These are phyloP conservation scores for Tenebrio molitor DNA, from an alignment of 1,140 invertebrate species.

Conservation along the genomic window DNA sequence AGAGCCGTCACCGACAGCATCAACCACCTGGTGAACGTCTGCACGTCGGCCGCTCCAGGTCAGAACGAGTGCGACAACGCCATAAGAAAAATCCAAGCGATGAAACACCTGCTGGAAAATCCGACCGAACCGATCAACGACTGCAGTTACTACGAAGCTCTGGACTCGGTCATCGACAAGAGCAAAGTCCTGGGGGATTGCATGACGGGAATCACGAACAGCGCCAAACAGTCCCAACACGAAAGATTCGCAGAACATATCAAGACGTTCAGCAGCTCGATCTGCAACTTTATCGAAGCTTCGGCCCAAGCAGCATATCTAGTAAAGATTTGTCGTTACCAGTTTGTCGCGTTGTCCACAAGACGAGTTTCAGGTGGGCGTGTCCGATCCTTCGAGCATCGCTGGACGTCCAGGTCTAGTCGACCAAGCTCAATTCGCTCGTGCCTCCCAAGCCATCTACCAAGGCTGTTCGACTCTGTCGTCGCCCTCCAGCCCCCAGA, in stretches of 20 bases:
- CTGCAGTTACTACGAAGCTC: constrained; percentile 93
- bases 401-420: constrained; percentile 92
- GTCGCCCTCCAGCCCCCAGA: constrained; percentile 83
- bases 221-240: constrained; percentile 90
- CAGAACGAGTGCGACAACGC: constrained; percentile 98
- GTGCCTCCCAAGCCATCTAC: constrained; percentile 91
- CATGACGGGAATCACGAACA: constrained; percentile 94
- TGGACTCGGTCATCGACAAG: constrained; percentile 95
- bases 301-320: constrained; percentile 95
- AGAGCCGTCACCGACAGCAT: constrained; percentile 93
- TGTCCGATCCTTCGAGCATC: constrained; percentile 91
- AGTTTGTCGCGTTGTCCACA: no score
- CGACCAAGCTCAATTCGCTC: constrained; percentile 90
- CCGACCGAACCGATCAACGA: constrained; percentile 91
- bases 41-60: constrained; percentile 85
- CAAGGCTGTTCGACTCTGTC: constrained; percentile 86
- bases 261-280: constrained; percentile 85
- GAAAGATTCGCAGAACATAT: constrained; percentile 92
- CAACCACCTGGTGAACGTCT: constrained; percentile 89
- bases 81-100: constrained; percentile 91
- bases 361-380: constrained; percentile 79
- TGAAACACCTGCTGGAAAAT: constrained; percentile 86
- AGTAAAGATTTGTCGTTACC: constrained; percentile 69
- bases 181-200: constrained; percentile 90
- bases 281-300: constrained; percentile 94